phyloP scores from a whole-genome alignment of 2,113 vertebrate genomes.

The Nesogale talazaci region DNA sequence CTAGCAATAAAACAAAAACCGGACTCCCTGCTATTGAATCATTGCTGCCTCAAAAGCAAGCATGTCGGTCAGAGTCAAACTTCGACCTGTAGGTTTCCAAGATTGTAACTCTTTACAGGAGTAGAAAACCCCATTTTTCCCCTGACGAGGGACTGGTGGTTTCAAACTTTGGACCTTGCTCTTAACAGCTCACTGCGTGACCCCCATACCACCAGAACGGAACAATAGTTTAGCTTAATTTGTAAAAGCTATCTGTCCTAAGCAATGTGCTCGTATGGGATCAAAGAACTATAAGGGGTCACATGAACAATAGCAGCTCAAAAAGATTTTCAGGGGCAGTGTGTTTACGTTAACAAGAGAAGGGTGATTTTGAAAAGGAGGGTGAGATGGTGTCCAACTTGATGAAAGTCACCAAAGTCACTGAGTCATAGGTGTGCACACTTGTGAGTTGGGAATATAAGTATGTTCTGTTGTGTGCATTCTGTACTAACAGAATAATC shows the following conservation, averaged over 20 bases:
- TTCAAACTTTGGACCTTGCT: too few species aligned
- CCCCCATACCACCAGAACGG: not conserved
- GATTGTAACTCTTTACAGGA: too few species aligned
- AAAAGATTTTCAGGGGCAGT: not conserved
- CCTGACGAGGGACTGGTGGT: too few species aligned
- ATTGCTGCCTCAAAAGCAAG: too few species aligned
- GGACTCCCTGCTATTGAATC: too few species aligned
- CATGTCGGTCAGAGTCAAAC: too few species aligned
- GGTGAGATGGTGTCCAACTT: not conserved
- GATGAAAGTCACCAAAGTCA: not conserved
- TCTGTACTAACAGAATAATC: not conserved
- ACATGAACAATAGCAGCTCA: not conserved
- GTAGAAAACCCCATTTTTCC: too few species aligned
- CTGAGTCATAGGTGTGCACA: not conserved
- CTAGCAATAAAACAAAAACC: too few species aligned
- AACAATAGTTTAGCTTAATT: not conserved
- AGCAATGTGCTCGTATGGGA: not conserved
- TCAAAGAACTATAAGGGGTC: not conserved
- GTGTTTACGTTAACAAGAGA: not conserved
- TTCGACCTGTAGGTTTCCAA: too few species aligned
- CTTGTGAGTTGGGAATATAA: not conserved
- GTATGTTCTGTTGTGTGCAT: not conserved
- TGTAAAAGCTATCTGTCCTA: not conserved
- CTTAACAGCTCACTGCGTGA: too few species aligned
- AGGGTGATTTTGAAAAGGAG: not conserved